A percentile compares a stretch with the other conserved stretches of the same genome.
phyloP scores from a whole-genome alignment of 2,113 vertebrate species.

The Indri indri region DNA sequence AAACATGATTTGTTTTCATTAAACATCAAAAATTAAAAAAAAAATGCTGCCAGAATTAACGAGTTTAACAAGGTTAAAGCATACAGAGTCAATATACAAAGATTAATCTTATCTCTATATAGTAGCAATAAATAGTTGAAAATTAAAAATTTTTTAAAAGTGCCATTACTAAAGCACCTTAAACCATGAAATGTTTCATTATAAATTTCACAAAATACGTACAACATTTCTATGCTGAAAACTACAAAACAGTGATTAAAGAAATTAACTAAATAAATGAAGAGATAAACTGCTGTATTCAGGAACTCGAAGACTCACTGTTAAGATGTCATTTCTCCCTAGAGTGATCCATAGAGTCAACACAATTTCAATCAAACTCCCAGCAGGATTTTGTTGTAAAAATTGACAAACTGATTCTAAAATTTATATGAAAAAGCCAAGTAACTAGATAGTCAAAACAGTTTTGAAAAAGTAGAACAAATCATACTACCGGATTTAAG shows the following conservation, averaged over 20 bases:
- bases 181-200: neutral
- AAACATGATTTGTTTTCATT: neutral
- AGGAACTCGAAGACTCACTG: neutral
- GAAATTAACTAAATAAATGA: neutral
- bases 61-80: neutral
- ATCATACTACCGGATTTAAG: neutral
- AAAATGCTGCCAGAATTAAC: neutral
- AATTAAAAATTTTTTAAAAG: neutral
- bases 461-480: neutral
- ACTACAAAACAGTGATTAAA: neutral
- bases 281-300: neutral
- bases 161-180: neutral
- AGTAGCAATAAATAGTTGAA: neutral
- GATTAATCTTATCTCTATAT: neutral
- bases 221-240: neutral
- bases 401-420: neutral
- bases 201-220: neutral
- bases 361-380: conserved; percentile 16
- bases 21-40: neutral
- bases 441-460: neutral
- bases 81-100: neutral
- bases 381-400: neutral
- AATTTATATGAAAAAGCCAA: neutral
- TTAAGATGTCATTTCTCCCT: neutral
- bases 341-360: neutral